A percentile compares a stretch with the other conserved stretches of the same genome.
Evolutionary conservation across 2,113 vertebrate species (phyloP).

Genomic region (Lathamus discolor): DNA sequence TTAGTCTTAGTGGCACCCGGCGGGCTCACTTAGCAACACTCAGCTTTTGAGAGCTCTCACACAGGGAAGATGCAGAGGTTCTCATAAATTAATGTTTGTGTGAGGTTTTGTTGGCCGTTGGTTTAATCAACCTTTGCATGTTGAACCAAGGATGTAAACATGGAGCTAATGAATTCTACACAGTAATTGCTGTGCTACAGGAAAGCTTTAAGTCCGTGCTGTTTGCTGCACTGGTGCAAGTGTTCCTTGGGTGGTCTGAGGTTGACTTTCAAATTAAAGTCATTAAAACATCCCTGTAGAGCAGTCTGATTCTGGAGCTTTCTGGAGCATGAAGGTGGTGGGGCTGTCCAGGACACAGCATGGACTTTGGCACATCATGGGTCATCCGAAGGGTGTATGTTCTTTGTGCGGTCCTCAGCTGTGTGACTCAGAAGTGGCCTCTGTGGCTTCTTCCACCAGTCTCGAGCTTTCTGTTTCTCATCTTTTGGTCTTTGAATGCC

Average conservation of each 20-base stretch:
- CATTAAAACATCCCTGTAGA: neutral
- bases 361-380: neutral
- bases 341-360: neutral
- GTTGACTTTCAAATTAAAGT: neutral
- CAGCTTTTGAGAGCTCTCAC: neutral
- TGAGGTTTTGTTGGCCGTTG: neutral
- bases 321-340: neutral
- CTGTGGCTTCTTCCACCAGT: neutral
- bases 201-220: neutral
- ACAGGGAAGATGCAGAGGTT: neutral
- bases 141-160: neutral
- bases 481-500: neutral
- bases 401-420: neutral
- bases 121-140: neutral
- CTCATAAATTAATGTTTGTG: neutral
- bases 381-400: neutral
- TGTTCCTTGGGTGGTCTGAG: neutral
- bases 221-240: neutral
- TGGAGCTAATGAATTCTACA: neutral
- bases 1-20: neutral
- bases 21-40: neutral
- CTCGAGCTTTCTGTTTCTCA: neutral
- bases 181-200: neutral
- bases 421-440: neutral
- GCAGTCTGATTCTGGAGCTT: neutral